Base-by-base conservation (phyloP, 2,888 invertebrate genomes). In the Galeruca laticollis region DNA sequence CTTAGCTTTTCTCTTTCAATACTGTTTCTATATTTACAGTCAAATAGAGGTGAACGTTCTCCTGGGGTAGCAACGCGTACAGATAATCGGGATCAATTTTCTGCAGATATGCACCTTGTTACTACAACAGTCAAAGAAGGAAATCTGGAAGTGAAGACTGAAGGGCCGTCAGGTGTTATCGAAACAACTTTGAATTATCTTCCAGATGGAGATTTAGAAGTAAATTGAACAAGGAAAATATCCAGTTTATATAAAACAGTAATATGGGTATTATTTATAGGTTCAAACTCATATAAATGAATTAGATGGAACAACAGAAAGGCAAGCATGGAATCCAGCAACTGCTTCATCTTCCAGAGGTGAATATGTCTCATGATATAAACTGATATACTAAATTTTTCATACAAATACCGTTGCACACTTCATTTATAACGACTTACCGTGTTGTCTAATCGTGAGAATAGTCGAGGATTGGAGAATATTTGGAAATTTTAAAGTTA, bases 131-230 rank as follows among this genome's bases (percentile, higher is more conserved):
- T 84, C n/a, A 73, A 73, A 43, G 81, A 82, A n/a, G 85, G 85
- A 26, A 80, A 78, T 43, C 69, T 86, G 47, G 84, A 85, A 73
- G 81, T 86, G 2, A 77, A 80, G 3, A 85, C 85, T 0, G 83
- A 85, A 78, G 84, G 84, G 26, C 84, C 84, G 0, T 78, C 75
- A n/a, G 85, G 85, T 52, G 61, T 79, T 4, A 82, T 86, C 68
- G 84, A 84, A 74, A 85, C 85, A 8, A 81, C 80, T 9, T 67
- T 86, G 72, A 79, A 78, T 13, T 80, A 84, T 66, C 82, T 81
- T 0, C 78, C 80, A 13, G 82, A 81, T 4, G 86, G 86, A 37
- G 82, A 82, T 63, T 81, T 86, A 43, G 83, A 85, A 76, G 82
- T 86, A 20, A 66, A 61, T 61, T 6, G 11, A 11, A 1, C 18